Conservation (phyloP, 1,140 invertebrate species). For the Drosophila pseudoananassae region DNA sequence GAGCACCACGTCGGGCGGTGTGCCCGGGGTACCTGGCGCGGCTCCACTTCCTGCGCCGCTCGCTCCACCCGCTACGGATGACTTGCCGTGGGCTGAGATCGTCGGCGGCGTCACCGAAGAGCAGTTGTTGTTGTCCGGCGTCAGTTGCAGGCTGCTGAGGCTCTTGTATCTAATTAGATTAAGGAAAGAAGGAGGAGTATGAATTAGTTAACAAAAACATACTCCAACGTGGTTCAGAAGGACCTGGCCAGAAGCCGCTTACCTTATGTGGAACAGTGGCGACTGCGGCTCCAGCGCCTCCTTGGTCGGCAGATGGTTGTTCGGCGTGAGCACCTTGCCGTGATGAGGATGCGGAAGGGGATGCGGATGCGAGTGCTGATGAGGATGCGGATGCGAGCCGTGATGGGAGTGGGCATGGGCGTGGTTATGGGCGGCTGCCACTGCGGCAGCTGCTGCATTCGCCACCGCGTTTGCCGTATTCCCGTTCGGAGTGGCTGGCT, state of each 20-base stretch:
- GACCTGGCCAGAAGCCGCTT: background rate
- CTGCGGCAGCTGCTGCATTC: slow-evolving; percentile 53
- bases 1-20: slow-evolving; percentile 76
- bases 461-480: slow-evolving; percentile 15
- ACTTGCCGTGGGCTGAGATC: slow-evolving; percentile 81
- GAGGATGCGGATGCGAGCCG: slow-evolving; percentile 28
- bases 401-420: slow-evolving; percentile 55
- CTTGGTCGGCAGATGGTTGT: slow-evolving; percentile 77
- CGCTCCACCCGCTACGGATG: slow-evolving; percentile 30
- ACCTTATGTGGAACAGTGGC: slow-evolving; percentile 84
- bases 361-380: slow-evolving; percentile 40
- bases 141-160: slow-evolving; percentile 81
- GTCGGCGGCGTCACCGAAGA: slow-evolving; percentile 66
- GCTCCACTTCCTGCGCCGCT: slow-evolving; percentile 17
- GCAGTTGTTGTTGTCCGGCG: slow-evolving; percentile 73
- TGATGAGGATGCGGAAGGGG: slow-evolving; percentile 59
- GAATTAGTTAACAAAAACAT: too few species aligned
- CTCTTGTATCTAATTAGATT: slow-evolving; percentile 75
- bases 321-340: slow-evolving; percentile 80
- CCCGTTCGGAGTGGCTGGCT: slow-evolving; percentile 58
- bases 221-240: too few species aligned
- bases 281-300: slow-evolving; percentile 80
- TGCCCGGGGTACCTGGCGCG: slow-evolving; percentile 36
- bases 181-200: background rate
- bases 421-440: slow-evolving; percentile 23